Percentiles rank a stretch among this genome's conserved stretches.
Evolutionary conservation across 2,797 vertebrate genomes (phyloP).

Genomic region (Cryptoblepharus egeriae): DNA sequence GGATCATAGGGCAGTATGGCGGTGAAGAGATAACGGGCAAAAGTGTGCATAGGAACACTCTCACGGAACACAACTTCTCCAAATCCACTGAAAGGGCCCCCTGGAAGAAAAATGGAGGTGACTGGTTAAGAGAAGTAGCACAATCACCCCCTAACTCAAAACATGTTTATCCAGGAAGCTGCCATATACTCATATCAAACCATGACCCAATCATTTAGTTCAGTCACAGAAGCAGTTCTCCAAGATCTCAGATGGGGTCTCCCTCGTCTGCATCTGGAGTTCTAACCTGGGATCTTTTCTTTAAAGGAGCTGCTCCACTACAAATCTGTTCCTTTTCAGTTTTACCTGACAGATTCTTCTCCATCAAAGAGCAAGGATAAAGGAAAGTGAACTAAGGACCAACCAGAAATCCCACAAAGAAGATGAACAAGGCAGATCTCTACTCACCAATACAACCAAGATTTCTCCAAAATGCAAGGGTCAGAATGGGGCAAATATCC

Average conservation of each 20-base stretch:
- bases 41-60: slow-evolving; percentile 78
- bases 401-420: not conserved
- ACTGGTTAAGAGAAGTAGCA: not conserved
- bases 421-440: not conserved
- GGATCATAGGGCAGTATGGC: slow-evolving; percentile 75
- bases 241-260: too few species aligned
- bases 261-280: too few species aligned
- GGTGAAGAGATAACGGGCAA: slow-evolving; percentile 75
- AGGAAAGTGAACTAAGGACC: too few species aligned
- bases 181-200: too few species aligned
- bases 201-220: too few species aligned
- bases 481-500: too few species aligned
- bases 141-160: not conserved
- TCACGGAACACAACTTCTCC: slow-evolving; percentile 77
- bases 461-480: not conserved
- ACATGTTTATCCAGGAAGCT: too few species aligned
- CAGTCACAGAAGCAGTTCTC: too few species aligned
- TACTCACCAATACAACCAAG: too few species aligned
- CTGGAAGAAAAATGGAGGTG: slow-evolving; percentile 46
- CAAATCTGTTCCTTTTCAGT: too few species aligned
- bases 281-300: too few species aligned
- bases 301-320: too few species aligned
- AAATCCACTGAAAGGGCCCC: slow-evolving; percentile 77
- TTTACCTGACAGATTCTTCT: not conserved
- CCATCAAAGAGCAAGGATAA: not conserved